A percentile compares a stretch with the other conserved stretches of the same genome.
Conservation (phyloP, 2,797 vertebrate genomes). For the Chloroceryle inda region DNA sequence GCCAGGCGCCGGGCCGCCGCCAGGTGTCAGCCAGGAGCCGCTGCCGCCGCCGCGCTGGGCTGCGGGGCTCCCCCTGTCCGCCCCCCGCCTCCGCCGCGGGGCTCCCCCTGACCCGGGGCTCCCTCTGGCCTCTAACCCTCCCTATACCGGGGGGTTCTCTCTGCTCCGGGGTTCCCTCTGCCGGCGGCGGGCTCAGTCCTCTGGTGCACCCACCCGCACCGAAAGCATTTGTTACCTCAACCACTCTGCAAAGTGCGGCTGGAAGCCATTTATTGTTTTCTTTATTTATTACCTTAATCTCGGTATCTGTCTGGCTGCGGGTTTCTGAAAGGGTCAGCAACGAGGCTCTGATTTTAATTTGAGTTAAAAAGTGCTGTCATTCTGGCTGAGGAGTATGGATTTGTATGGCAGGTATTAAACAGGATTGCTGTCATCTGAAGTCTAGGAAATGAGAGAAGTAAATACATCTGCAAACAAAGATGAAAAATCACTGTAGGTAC, state of each 20-base stretch:
- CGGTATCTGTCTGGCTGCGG: neutral
- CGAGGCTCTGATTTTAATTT: neutral
- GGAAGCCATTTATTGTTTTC: neutral
- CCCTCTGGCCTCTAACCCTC: no score
- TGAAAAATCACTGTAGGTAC: neutral
- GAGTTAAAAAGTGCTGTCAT: neutral
- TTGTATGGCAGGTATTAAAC: neutral
- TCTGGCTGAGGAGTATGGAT: rapidly evolving
- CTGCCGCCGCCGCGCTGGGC: no score
- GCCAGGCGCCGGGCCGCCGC: no score
- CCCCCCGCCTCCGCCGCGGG: no score
- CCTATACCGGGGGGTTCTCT: no score
- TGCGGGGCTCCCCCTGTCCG: no score
- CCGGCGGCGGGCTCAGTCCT: no score
- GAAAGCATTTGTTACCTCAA: neutral
- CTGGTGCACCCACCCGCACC: no score
- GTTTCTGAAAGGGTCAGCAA: neutral
- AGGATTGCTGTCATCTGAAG: neutral
- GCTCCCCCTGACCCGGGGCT: no score
- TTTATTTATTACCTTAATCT: neutral
- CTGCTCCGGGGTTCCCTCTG: no score
- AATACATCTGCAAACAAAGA: rapidly evolving
- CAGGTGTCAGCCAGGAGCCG: no score
- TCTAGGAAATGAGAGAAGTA: neutral
- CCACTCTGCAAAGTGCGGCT: neutral